Base-by-base conservation (phyloP, 1,140 invertebrate species). In the Drosophila kikkawai region DNA sequence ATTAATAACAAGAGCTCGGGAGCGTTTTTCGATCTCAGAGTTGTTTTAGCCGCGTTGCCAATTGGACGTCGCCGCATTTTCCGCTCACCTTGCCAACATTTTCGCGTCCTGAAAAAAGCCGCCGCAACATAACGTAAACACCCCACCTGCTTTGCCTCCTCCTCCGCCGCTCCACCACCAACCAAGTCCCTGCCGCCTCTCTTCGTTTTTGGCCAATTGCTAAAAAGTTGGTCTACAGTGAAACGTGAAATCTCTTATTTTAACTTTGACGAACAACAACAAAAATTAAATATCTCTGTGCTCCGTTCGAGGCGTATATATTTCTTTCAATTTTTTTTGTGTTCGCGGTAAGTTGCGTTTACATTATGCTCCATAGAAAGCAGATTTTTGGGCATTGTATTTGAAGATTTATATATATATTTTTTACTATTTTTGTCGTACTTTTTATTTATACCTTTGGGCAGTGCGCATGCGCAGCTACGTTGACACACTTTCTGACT, bases 401-500 rank as follows among this genome's bases (percentile, higher is more conserved):
- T 67, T 50, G 47, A 13, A 44, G 29, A 44, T 22, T 22, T 22
- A 22, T 45, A 34, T 32, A n/a, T 36, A 15, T 36, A 37, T 75
- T 58, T 71, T 70, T 53, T 36, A 11, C 48, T 36, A 19, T 37
- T 39, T 39, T 32, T 61, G 29, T 11, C 32, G 7, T 47, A 22
- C 47, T 42, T 34, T 37, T 70, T 45, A 51, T 51, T 75, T 50
- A 68, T 70, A 68, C 58, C 60, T 71, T 69, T 71, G 68, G 67
- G 57, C 50, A 71, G 66, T 83, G 84, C 84, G 84, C 83, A 87
- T 87, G 83, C 74, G 84, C 77, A 71, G 82, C 82, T 53, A 71
- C 80, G 77, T 87, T 87, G 83, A 87, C 83, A 87, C 80, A 87
- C 83, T 87, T 87, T 87, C 83, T 86, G 83, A 76, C 70, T 76